A percentile compares a stretch with the other conserved stretches of the same genome.
Conservation (phyloP, 2,888 invertebrate species). For the Acheta domesticus region DNA sequence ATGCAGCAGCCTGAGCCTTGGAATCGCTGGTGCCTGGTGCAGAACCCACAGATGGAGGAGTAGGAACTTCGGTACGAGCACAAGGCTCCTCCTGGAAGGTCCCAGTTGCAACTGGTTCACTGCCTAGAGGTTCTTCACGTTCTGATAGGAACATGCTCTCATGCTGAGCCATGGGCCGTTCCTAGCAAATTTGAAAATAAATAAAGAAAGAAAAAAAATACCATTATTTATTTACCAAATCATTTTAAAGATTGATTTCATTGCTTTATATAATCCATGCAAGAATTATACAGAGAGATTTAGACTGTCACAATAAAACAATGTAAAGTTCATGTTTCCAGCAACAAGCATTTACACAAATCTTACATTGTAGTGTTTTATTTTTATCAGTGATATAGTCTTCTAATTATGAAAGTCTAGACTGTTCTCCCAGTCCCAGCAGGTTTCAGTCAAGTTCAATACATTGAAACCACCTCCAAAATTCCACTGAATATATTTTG, state of each 20-base stretch:
- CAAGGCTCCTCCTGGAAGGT: background rate
- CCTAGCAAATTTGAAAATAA: slow-evolving; percentile 31
- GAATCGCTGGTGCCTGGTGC: background rate
- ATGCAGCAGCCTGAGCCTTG: slow-evolving; percentile 23
- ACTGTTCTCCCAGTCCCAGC: no score
- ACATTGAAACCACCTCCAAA: no score
- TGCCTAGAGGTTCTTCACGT: background rate
- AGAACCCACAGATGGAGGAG: background rate
- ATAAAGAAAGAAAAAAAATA: background rate
- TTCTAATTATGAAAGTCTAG: no score
- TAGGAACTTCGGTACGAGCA: background rate
- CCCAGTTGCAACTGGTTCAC: slow-evolving; percentile 5
- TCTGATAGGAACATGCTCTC: slow-evolving; percentile 26
- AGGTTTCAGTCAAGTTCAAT: no score
- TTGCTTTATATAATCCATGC: background rate
- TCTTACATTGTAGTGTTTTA: no score
- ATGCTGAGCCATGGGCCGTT: slow-evolving; percentile 32
- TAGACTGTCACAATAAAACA: no score
- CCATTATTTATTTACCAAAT: slow-evolving; percentile 21
- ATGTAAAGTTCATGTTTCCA: no score
- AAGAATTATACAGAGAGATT: background rate
- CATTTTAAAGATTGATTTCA: background rate
- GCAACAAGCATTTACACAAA: no score
- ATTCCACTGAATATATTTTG: no score
- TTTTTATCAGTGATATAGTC: no score